Base-by-base conservation (phyloP, 1,140 invertebrate species). In the Ridgeia piscesae region DNA sequence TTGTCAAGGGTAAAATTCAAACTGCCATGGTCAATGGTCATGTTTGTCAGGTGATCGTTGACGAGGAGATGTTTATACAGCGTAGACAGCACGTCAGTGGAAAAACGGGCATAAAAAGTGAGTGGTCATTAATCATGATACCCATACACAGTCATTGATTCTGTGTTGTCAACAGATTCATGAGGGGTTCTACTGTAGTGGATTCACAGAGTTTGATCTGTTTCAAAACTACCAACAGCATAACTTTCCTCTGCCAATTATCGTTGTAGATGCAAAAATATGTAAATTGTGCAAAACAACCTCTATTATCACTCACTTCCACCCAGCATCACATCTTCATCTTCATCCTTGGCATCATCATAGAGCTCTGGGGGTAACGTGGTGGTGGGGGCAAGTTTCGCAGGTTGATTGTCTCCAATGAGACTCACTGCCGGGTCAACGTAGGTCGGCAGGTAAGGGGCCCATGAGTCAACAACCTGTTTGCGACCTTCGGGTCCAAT, bases 401-500 rank as follows among this genome's bases (percentile, higher is more conserved):
- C 88, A 42, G 92, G 92, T 77, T 92, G 93, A 34, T 91, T 48
- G 58, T 94, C 92, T 33, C 34, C 33, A n/a, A 92, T 33, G 11
- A 89, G 34, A 94, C 93, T 96, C 97, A 58, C 97, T 97, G 95
- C 93, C 31, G 95, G 94, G 90, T 98, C 97, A 58, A 97, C 98
- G 94, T 98, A 98, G 92, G 98, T 97, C 0, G 99, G 99, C 9
- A 99, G 96, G 96, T 98, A 99, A 92, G 98, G 98, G 0, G 98
- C 97, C 99, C 99, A 99, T 94, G 97, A 97, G 95, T 99, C 98
- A 0, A 99, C 98, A 14, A 99, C 96, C 0, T 97, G 96, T 96
- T 99, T 99, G 34, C 99, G 97, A 1, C 99, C 99, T 89, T 98
- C 98, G 0, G 98, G 97, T 21, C 99, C 99, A 96, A 99, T 97